phyloP scores from a whole-genome alignment of 1,140 invertebrate species.

The Aplysia californica region DNA sequence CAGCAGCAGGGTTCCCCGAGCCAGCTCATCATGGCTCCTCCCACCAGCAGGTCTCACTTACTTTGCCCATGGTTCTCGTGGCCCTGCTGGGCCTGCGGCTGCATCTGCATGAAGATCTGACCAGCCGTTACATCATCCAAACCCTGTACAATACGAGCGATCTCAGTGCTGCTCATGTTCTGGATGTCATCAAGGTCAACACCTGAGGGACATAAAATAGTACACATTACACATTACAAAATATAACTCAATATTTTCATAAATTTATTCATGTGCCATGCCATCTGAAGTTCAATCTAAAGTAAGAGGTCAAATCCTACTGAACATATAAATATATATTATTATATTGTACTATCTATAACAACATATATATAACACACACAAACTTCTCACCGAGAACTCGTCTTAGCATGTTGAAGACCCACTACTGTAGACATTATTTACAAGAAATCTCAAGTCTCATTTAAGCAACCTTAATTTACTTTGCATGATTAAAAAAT shows the following conservation, averaged over 20 bases:
- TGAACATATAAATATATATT: neutral
- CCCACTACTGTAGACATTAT: too few relatives aligned
- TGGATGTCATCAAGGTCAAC: conserved; percentile 10
- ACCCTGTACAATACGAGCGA: conserved; percentile 9
- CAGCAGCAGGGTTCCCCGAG: too few relatives aligned
- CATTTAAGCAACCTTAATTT: too few relatives aligned
- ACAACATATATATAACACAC: neutral
- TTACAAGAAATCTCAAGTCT: too few relatives aligned
- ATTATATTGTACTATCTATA: neutral
- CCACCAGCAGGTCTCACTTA: neutral
- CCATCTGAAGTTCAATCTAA: neutral
- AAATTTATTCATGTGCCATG: neutral
- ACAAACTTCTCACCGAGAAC: too few relatives aligned
- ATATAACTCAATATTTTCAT: neutral
- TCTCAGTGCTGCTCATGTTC: conserved; percentile 4
- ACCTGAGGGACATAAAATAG: neutral
- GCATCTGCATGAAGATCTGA: conserved; percentile 1
- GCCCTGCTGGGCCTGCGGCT: neutral
- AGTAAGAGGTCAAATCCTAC: neutral
- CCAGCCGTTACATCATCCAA: conserved; percentile 12
- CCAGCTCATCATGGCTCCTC: too few relatives aligned
- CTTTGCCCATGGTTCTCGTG: neutral
- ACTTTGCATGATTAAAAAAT: too few relatives aligned
- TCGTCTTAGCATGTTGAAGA: too few relatives aligned
- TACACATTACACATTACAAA: neutral